Conservation (phyloP, 2,797 vertebrate species). For the Hippocampus kuda region DNA sequence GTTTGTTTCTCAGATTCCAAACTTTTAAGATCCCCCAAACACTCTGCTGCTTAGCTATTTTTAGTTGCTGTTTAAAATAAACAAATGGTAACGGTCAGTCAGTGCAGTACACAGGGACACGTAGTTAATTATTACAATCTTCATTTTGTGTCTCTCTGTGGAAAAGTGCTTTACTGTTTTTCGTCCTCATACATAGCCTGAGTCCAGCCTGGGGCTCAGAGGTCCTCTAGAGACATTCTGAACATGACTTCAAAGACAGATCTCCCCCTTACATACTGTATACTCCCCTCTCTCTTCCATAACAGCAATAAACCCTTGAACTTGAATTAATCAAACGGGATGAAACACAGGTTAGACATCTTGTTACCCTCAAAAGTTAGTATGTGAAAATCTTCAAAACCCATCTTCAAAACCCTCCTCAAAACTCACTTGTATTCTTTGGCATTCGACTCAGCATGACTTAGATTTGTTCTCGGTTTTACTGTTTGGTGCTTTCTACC, state of each 20-base stretch:
- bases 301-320: conserved; percentile 57
- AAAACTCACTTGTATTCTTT: too few relatives aligned
- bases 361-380: conserved; percentile 15
- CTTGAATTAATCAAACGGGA: conserved; percentile 67
- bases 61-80: conserved; percentile 31
- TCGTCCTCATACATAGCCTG: conserved; percentile 44
- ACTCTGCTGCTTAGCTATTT: not conserved
- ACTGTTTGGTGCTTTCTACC: too few relatives aligned
- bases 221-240: conserved; percentile 56
- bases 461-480: too few relatives aligned
- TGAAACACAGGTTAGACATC: conserved; percentile 55
- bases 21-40: not conserved
- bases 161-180: conserved; percentile 41
- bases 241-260: conserved; percentile 67
- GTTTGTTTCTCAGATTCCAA: not conserved
- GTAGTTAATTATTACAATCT: not conserved
- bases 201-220: conserved; percentile 61
- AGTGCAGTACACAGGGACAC: not conserved
- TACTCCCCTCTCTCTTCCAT: conserved; percentile 29
- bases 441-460: too few relatives aligned
- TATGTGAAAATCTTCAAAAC: too few relatives aligned
- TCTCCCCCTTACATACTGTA: conserved; percentile 39
- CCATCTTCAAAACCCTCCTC: too few relatives aligned
- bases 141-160: conserved; percentile 25
- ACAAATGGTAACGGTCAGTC: conserved; percentile 26